A percentile compares a stretch with the other conserved stretches of the same genome.
Evolutionary conservation across 2,888 invertebrate genomes (phyloP).

Genomic region (Drosophila paramelanica): DNA sequence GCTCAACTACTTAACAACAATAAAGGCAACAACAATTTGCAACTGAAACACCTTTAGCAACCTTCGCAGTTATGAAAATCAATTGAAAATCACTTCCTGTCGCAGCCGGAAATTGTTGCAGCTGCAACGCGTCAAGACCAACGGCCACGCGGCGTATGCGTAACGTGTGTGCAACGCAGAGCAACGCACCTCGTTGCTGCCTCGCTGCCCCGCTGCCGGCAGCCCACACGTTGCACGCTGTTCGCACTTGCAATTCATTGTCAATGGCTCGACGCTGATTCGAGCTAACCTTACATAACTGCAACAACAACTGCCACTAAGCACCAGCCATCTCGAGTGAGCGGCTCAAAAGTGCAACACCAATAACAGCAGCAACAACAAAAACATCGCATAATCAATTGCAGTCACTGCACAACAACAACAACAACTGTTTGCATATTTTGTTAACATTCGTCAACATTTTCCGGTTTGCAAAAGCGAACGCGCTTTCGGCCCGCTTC

Average conservation of each 20-base stretch:
- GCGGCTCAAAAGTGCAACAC: conserved; percentile 43
- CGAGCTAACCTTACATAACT: conserved; percentile 68
- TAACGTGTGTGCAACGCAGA: conserved; percentile 38
- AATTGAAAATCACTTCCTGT: conserved; percentile 62
- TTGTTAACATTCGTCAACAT: conserved; percentile 70
- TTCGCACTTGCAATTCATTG: conserved; percentile 70
- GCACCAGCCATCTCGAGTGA: conserved; percentile 37
- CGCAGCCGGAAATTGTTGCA: conserved; percentile 62
- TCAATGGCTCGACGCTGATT: conserved; percentile 65
- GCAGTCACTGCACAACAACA: conserved; percentile 52
- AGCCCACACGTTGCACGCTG: conserved; percentile 40
- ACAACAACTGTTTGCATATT: conserved; percentile 63
- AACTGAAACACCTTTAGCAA: conserved; percentile 30
- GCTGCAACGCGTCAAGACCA: conserved; percentile 38
- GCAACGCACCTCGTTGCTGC: conserved; percentile 19
- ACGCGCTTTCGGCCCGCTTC: conserved; percentile 61
- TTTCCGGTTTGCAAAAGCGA: conserved; percentile 65
- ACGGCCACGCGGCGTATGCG: conserved; percentile 68
- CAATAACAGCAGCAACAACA: conserved; percentile 32
- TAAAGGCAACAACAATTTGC: not conserved
- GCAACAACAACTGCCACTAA: conserved; percentile 27
- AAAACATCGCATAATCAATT: conserved; percentile 61
- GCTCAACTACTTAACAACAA: conserved; percentile 4
- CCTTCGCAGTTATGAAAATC: conserved; percentile 41
- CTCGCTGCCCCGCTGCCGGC: not conserved